A percentile compares a stretch with the other conserved stretches of the same genome.
phyloP scores from a whole-genome alignment of 2,113 vertebrate species.

The Lasiurus cinereus region DNA sequence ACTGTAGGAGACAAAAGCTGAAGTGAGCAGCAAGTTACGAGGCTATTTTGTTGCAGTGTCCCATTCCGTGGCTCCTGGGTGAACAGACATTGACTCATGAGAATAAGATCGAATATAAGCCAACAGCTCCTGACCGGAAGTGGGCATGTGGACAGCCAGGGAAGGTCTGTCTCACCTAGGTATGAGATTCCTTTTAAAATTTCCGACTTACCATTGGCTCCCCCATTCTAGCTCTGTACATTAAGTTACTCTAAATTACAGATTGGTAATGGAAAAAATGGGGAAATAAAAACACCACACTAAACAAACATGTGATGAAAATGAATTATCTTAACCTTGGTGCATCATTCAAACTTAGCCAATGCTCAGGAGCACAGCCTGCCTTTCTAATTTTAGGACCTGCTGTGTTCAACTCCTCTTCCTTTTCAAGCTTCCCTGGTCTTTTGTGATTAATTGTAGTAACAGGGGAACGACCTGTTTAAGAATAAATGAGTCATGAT shows the following conservation, averaged over 20 bases:
- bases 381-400: slow-evolving; percentile 73
- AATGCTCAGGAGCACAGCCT: slow-evolving; percentile 28
- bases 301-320: background rate
- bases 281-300: background rate
- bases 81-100: background rate
- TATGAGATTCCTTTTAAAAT: background rate
- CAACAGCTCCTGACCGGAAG: background rate
- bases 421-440: slow-evolving; percentile 63
- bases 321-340: slow-evolving; percentile 49
- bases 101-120: accelerated
- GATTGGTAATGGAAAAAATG: background rate
- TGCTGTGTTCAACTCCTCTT: slow-evolving; percentile 64
- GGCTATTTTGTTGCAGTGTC: background rate
- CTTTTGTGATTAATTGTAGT: slow-evolving; percentile 80
- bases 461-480: slow-evolving; percentile 61
- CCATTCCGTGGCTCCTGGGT: background rate
- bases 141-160: accelerated
- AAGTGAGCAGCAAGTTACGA: background rate
- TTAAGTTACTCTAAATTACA: slow-evolving; percentile 37
- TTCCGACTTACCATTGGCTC: background rate
- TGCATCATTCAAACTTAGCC: slow-evolving; percentile 48
- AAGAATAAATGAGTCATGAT: slow-evolving; percentile 78
- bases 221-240: background rate
- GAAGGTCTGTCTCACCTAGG: background rate
- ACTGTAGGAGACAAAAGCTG: background rate